Percentiles rank a stretch among this genome's conserved stretches.
phyloP scores from a whole-genome alignment of 1,140 invertebrate species.

The Centruroides sculpturatus region DNA sequence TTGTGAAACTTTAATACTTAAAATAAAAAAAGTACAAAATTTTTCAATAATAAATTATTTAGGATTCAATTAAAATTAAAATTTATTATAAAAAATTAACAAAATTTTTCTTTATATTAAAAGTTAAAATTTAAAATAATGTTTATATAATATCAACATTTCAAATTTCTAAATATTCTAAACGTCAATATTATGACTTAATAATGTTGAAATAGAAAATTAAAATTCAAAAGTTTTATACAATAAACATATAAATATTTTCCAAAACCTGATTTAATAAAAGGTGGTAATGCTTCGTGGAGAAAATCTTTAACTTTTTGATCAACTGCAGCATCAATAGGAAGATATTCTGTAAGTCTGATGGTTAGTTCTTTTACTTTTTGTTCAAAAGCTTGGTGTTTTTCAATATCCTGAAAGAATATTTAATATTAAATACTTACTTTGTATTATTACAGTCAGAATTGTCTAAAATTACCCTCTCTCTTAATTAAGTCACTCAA shows the following conservation, averaged over 20 bases:
- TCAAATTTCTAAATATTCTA: background rate
- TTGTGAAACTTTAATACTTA: no score
- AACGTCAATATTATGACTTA: background rate
- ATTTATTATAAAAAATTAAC: background rate
- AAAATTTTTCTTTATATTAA: background rate
- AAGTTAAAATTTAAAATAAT: background rate
- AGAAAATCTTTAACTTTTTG: conserved; percentile 66
- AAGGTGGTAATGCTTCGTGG: conserved; percentile 72
- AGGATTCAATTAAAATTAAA: no score
- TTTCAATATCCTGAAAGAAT: background rate
- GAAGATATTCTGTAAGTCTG: conserved; percentile 45
- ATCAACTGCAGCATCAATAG: conserved; percentile 70
- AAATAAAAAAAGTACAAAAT: no score
- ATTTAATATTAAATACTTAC: background rate
- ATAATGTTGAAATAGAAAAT: background rate
- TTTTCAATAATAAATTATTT: no score
- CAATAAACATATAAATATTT: background rate
- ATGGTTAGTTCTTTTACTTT: conserved; percentile 44
- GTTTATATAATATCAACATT: background rate
- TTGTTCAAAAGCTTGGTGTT: conserved; percentile 19
- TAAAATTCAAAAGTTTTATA: background rate
- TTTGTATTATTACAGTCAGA: no score
- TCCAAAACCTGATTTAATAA: background rate
- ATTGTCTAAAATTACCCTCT: no score
- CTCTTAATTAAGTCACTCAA: no score